Evolutionary conservation across 2,797 vertebrate species (phyloP), one percentile per base, ranked within the genome.

Genomic region (Ceyx erithaca): DNA sequence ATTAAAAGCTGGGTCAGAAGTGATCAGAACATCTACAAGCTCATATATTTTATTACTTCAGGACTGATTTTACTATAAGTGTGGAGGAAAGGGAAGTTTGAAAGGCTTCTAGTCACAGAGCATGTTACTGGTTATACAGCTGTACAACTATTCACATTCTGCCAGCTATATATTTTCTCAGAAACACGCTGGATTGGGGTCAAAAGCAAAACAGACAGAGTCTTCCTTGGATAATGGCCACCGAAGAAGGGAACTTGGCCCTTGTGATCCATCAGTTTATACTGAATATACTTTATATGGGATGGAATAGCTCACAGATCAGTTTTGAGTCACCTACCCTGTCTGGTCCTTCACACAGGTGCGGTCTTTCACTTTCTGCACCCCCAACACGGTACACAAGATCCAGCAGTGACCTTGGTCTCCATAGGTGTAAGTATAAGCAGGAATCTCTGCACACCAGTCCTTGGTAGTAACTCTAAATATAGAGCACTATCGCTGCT

Each of bases 111-210:
- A 14, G 19, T 69, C 30, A 51, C 59, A 66, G 43, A 85, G 19
- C 9, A 22, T 4, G 1, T 80, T 77, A 33, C n/a, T 2, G 0
- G 25, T 68, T 79, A 12, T 7, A 31, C 1, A 35, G 22, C 37
- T 71, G 19, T 13, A 43, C 35, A 33, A 15, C 15, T 25, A 30
- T 8, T 79, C 45, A 18, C 31, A 21, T 73, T 62, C 64, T 78
- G 33, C 23, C 41, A 78, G 23, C 1, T 1, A 30, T 12, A 0
- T 61, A 43, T 85, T 75, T 93, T 51, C 46, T 75, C 52, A 54
- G 52, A 28, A 54, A 54, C 30, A n/a, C 52, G 13, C 35, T 54
- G 30, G 30, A 54, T 54, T n/a, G 11, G 30, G 30, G 19, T n/a
- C 30, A 19, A n/a, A 54, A 30, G 52, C 11, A n/a, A 28, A 54